Base-by-base conservation (phyloP, 2,888 invertebrate genomes). In the Melanostoma mellinum region DNA sequence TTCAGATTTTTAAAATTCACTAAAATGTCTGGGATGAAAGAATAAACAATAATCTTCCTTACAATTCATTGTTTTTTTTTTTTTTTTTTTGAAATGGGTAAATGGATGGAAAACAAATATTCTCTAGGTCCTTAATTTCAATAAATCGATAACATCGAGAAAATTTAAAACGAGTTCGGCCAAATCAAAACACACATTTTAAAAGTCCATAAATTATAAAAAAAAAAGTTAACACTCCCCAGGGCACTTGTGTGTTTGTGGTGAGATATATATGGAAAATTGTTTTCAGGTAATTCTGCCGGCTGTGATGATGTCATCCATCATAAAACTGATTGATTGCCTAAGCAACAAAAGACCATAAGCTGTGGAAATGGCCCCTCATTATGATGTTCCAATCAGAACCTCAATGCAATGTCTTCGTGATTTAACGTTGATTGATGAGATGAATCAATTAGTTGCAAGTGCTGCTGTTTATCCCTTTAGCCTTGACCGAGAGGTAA, bases 401-500 rank as follows among this genome's bases (percentile, higher is more conserved):
- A 44, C 32, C 6, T 10, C 50, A 10, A 36, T 38, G 63, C 63
- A 63, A 50, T 32, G n/a, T 6, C 30, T 36, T 35, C n/a, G 42
- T 46, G 73, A 50, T 55, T 67, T 61, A 68, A 74, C 60, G 44
- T 68, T 80, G 81, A 76, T 81, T 81, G 81, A 81, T 76, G 65
- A 56, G 55, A 9, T n/a, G 72, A 72, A 81, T 81, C 81, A 81
- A 81, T 81, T 76, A 81, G 71, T n/a, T 76, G 75, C 71, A 71
- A 65, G 63, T 65, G 80, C 63, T 71, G 46, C 30, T 36, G 8
- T 38, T 63, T 48, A 48, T 63, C 5, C 46, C 30, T 63, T 36
- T 8, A 4, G n/a, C 42, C 42, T 6, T 6, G 2, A 10, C 36
- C 3, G 9, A 10, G 6, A 40, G 6, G 8, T 2, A 33, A 33